Evolutionary conservation across 1,140 invertebrate species (phyloP).

Genomic region (Drosophila subobscura): DNA sequence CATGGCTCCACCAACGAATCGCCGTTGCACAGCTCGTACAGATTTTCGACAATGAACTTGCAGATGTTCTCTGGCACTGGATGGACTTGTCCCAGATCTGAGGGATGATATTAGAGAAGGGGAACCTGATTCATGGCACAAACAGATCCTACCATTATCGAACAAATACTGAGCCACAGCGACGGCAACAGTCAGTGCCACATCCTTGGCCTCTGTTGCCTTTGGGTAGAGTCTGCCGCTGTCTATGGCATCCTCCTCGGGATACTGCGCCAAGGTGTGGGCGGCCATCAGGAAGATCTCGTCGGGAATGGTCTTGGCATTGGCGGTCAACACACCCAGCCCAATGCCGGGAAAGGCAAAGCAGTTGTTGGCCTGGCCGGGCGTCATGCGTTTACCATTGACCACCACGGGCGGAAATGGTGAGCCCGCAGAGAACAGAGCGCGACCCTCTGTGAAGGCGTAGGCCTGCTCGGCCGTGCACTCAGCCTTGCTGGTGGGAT

Average conservation of each 20-base stretch:
- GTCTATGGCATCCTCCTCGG: conserved; percentile 90
- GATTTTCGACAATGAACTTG: conserved; percentile 89
- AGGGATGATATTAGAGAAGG: conserved; percentile 38
- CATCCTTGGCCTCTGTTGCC: conserved; percentile 91
- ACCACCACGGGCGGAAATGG: conserved; percentile 93
- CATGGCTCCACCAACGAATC: conserved; percentile 85
- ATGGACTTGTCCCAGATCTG: conserved; percentile 89
- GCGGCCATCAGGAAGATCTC: conserved; percentile 95
- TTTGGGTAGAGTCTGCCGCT: conserved; percentile 96
- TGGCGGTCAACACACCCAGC: conserved; percentile 91
- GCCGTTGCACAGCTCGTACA: conserved; percentile 89
- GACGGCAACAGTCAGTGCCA: conserved; percentile 93
- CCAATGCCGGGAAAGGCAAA: conserved; percentile 98
- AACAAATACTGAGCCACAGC: conserved; percentile 95
- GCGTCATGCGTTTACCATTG: conserved; percentile 90
- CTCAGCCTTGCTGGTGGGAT: conserved; percentile 97
- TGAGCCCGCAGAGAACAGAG: conserved; percentile 93
- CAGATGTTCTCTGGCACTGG: conserved; percentile 90
- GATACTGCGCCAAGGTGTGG: conserved; percentile 90
- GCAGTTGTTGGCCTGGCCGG: conserved; percentile 98
- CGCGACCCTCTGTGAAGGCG: conserved; percentile 87
- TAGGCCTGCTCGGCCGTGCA: conserved; percentile 97
- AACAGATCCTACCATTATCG: conserved; percentile 86
- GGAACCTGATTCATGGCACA: not conserved
- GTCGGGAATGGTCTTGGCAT: conserved; percentile 92